Evolutionary conservation across 2,888 invertebrate species (phyloP).

Genomic region (Caenorhabditis doughertyi): DNA sequence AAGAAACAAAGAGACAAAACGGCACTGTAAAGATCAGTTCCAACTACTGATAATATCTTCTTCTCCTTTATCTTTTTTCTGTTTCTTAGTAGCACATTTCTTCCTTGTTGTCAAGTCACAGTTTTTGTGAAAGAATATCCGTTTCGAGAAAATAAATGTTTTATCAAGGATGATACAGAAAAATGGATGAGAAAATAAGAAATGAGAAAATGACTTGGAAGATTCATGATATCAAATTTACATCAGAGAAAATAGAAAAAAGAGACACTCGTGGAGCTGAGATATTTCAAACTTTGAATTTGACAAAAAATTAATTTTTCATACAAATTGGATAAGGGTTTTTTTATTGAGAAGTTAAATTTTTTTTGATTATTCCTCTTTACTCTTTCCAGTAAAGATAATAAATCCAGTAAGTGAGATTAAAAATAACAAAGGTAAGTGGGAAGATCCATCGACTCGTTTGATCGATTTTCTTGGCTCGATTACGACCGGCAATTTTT

Average conservation of each 20-base stretch:
- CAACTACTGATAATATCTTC: slow-evolving; percentile 45
- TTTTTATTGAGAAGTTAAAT: background rate
- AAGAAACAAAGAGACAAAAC: slow-evolving; percentile 34
- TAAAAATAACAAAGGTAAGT: slow-evolving; percentile 80
- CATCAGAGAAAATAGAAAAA: slow-evolving; percentile 31
- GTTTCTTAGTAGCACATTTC: background rate
- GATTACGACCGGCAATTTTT: slow-evolving; percentile 78
- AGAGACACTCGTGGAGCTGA: slow-evolving; percentile 52
- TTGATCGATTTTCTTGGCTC: slow-evolving; percentile 82
- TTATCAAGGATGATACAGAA: slow-evolving; percentile 9
- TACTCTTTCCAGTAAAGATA: slow-evolving; percentile 75
- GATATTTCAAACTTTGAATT: slow-evolving; percentile 35
- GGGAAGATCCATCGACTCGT: slow-evolving; percentile 81
- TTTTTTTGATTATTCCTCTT: background rate
- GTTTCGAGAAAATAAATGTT: slow-evolving; percentile 26
- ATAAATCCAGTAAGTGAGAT: slow-evolving; percentile 81
- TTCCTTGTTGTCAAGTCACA: slow-evolving; percentile 39
- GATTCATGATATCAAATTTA: slow-evolving; percentile 50
- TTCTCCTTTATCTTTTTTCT: slow-evolving; percentile 2
- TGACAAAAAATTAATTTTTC: slow-evolving; percentile 23
- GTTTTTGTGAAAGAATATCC: slow-evolving; percentile 10
- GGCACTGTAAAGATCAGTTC: slow-evolving; percentile 57
- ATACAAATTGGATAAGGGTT: slow-evolving; percentile 40
- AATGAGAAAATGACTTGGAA: slow-evolving; percentile 4
- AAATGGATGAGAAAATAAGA: background rate